phyloP scores from a whole-genome alignment of 2,888 invertebrate species.

The Drosophila neonasuta region DNA sequence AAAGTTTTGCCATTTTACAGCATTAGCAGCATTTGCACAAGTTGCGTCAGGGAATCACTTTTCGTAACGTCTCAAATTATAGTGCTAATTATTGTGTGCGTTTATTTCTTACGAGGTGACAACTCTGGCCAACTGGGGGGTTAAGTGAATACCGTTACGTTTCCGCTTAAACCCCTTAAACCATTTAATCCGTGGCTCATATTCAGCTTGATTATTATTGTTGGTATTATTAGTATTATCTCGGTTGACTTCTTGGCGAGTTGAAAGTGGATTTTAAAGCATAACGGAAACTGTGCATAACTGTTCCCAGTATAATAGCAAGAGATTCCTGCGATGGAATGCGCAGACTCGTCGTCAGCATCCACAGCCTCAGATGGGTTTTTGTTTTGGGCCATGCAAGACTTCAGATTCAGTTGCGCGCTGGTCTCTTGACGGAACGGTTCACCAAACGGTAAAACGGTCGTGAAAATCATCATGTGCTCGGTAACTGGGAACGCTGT shows the following conservation, averaged over 20 bases:
- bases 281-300: constrained; percentile 38
- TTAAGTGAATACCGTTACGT: not conserved
- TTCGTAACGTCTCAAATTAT: not conserved
- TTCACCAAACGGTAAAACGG: constrained; percentile 35
- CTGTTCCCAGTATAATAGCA: constrained; percentile 57
- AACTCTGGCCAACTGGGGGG: not conserved
- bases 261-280: constrained; percentile 24
- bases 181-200: constrained; percentile 8
- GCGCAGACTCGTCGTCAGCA: constrained; percentile 62
- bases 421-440: constrained; percentile 67
- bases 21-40: not conserved
- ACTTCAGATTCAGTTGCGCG: constrained; percentile 57
- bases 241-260: not conserved
- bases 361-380: constrained; percentile 44
- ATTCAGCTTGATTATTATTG: not conserved
- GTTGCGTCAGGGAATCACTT: not conserved
- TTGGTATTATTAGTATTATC: constrained; percentile 6
- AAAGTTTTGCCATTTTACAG: not conserved
- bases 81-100: constrained; percentile 1
- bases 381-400: constrained; percentile 6
- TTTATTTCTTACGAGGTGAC: constrained; percentile 8
- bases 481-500: constrained; percentile 28
- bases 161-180: not conserved
- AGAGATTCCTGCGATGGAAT: constrained; percentile 8
- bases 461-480: constrained; percentile 23